phyloP scores from a whole-genome alignment of 2,888 invertebrate species.

The Unio pictorum region DNA sequence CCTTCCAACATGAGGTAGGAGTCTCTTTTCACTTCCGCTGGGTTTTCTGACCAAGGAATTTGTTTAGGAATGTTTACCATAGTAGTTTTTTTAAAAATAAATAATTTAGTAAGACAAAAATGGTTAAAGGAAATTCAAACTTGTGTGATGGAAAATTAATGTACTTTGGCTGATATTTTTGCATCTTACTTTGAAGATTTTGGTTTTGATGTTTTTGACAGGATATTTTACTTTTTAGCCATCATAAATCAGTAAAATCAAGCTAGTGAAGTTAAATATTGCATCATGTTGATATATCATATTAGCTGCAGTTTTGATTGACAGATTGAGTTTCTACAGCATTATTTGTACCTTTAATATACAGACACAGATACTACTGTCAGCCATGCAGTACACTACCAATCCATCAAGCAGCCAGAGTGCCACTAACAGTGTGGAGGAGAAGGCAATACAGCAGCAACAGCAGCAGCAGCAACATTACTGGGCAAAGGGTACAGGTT shows the following conservation, averaged over 20 bases:
- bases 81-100: too few relatives aligned
- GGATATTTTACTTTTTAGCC: too few relatives aligned
- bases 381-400: conserved; percentile 61
- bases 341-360: conserved; percentile 4
- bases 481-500: conserved; percentile 98
- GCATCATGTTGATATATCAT: too few relatives aligned
- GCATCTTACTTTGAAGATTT: too few relatives aligned
- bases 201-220: too few relatives aligned
- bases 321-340: not conserved
- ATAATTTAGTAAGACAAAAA: too few relatives aligned
- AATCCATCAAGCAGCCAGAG: conserved; percentile 46
- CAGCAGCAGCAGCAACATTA: conserved; percentile 66
- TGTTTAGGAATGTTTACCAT: not conserved
- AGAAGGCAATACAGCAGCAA: conserved; percentile 58
- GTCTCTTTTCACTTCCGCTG: too few relatives aligned
- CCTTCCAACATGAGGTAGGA: conserved; percentile 71
- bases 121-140: too few relatives aligned
- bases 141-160: too few relatives aligned
- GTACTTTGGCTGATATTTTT: too few relatives aligned
- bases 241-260: too few relatives aligned
- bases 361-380: conserved; percentile 60
- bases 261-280: too few relatives aligned
- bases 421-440: conserved; percentile 51
- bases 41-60: not conserved
- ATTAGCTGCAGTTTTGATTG: not conserved